phyloP scores from a whole-genome alignment of 2,888 invertebrate genomes.

The Eupelmus urozonus region DNA sequence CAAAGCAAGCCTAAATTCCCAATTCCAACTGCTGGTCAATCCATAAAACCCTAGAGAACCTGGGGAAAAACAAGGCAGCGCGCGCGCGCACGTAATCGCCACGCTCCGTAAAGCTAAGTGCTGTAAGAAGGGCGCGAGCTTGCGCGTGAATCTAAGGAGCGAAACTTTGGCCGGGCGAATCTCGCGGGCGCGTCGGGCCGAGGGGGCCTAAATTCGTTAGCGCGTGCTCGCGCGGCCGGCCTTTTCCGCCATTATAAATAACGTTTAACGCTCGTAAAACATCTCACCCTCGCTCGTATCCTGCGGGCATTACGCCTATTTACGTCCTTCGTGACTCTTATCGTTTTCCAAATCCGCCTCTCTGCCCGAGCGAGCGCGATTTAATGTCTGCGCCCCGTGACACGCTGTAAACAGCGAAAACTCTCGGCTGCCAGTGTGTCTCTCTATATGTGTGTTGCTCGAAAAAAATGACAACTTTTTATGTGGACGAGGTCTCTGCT shows the following conservation, averaged over 20 bases:
- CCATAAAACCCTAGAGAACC: too few species aligned
- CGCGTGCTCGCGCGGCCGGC: neutral
- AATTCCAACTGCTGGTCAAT: too few species aligned
- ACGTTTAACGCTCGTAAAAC: constrained; percentile 56
- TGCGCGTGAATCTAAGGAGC: too few species aligned
- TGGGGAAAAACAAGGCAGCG: too few species aligned
- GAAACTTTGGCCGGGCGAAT: neutral
- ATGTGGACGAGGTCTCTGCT: neutral
- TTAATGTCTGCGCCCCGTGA: constrained; percentile 17
- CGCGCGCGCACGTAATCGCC: neutral
- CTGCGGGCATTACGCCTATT: constrained; percentile 42
- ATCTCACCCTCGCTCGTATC: constrained; percentile 25
- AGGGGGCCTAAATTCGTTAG: constrained; percentile 28
- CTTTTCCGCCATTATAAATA: constrained; percentile 53
- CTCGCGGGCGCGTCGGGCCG: neutral
- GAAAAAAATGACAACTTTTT: constrained; percentile 13
- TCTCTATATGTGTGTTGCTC: neutral
- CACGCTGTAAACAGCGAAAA: neutral
- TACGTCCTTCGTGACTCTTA: constrained; percentile 54
- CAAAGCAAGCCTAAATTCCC: too few species aligned
- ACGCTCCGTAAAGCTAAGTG: neutral
- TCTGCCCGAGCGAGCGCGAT: constrained; percentile 37
- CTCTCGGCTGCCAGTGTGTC: too few species aligned
- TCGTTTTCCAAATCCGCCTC: constrained; percentile 40
- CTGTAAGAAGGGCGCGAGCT: neutral